Conservation (phyloP, 92 coral and sea anemone species). For the Porites lobata region DNA sequence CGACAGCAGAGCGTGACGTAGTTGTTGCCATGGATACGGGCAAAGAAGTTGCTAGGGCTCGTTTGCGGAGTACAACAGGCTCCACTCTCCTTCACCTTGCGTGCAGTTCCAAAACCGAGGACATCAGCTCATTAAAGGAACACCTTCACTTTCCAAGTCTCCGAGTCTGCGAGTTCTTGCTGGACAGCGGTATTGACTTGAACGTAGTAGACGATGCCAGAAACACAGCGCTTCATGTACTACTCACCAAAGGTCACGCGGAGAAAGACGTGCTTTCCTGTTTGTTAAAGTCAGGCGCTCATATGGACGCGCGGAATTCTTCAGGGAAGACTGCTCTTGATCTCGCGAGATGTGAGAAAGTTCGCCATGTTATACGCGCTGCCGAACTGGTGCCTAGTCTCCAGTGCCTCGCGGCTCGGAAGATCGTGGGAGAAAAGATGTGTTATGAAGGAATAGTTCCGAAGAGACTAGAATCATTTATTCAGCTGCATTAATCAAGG, state of each 20-base stretch:
- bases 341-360: constrained; percentile 73
- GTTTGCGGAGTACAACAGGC: constrained; percentile 73
- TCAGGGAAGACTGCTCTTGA: constrained; percentile 73
- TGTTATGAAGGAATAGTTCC: constrained; percentile 71
- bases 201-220: constrained; percentile 65
- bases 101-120: constrained; percentile 75
- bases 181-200: constrained; percentile 74
- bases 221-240: constrained; percentile 77
- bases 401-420: constrained; percentile 80
- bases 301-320: constrained; percentile 78
- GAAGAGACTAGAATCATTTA: constrained; percentile 71
- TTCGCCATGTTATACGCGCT: constrained; percentile 59
- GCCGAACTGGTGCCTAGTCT: constrained; percentile 73
- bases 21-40: constrained; percentile 64
- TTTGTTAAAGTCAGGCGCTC: constrained; percentile 71
- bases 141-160: constrained; percentile 85
- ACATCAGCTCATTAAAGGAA: constrained; percentile 81
- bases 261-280: constrained; percentile 73
- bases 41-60: constrained; percentile 69
- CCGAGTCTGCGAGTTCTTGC: constrained; percentile 69
- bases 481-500: constrained; percentile 68
- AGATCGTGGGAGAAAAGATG: constrained; percentile 51
- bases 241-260: constrained; percentile 84
- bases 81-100: constrained; percentile 79
- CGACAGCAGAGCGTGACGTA: constrained; percentile 54